Base-by-base conservation (phyloP, 1,140 invertebrate species). In the Mizuhopecten yessoensis region DNA sequence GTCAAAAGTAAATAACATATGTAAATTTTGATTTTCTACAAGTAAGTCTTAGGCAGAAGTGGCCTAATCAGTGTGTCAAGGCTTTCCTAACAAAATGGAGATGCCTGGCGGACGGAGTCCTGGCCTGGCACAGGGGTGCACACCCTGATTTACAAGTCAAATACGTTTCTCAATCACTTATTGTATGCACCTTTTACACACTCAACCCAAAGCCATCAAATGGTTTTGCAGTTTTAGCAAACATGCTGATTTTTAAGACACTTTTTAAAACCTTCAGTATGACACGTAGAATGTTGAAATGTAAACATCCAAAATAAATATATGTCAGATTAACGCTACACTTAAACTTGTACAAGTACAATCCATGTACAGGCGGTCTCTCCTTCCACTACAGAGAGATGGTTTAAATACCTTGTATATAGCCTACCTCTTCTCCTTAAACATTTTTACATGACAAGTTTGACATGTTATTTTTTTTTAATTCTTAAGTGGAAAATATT, bases 1-100 rank as follows among this genome's bases (percentile, higher is more conserved):
- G 57, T 75, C 57, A 75, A 75, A 75, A 75, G 57, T 75, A 75
- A 75, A 75, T 75, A 75, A 75, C 57, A 75, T 75, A 75, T 75
- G 57, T 75, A 75, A 75, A 75, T 75, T 75, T 29, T 75, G n/a
- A 29, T 75, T 75, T 75, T 75, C 57, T 75, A 75, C 23, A 2
- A 5, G 57, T n/a, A 29, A 75, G 57, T 75, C 57, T 75, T 75
- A 17, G n/a, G 57, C n/a, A 75, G n/a, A 75, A 75, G 0, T 1
- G 57, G 57, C 57, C 57, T n/a, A 75, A 29, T 75, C 57, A 29
- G 57, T 49, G 45, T 49, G 45, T 49, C 20, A 17, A 49, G 45
- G 45, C 45, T 49, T 49, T 49, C 57, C 57, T 75, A 75, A 75
- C 57, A 75, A n/a, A 75, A 2, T 75, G n/a, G 57, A 29, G 57